These are phyloP conservation scores for Passerina amoena DNA, from an alignment of 2,113 vertebrate species.

Conservation along the genomic window DNA sequence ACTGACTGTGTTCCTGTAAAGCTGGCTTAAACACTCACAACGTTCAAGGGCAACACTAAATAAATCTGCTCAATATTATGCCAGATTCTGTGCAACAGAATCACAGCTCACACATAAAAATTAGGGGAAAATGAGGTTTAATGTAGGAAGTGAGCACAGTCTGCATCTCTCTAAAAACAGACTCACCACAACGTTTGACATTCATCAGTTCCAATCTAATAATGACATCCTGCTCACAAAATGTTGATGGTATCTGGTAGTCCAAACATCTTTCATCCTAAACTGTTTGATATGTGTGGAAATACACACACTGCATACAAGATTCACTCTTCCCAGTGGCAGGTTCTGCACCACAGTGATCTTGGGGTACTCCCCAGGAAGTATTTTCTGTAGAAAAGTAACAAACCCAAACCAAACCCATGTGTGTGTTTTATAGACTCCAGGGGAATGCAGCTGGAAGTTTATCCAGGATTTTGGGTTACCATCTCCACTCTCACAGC, in stretches of 20 bases:
- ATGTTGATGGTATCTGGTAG: background rate
- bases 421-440: background rate
- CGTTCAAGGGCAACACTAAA: constrained; percentile 43
- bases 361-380: background rate
- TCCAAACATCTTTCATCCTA: background rate
- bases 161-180: background rate
- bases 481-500: background rate
- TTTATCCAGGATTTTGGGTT: background rate
- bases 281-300: background rate
- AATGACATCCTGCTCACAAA: background rate
- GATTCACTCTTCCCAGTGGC: background rate
- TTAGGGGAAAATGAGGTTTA: background rate
- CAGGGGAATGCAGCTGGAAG: background rate
- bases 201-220: background rate
- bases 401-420: background rate
- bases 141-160: background rate
- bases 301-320: background rate
- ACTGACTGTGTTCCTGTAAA: constrained; percentile 66
- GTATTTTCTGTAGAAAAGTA: background rate
- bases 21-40: constrained; percentile 49
- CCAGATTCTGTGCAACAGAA: constrained; percentile 8
- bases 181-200: background rate
- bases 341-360: background rate
- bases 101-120: background rate
- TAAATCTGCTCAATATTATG: constrained; percentile 31